Evolutionary conservation across 2,888 invertebrate genomes (phyloP).

Genomic region (Craniophora ligustri): DNA sequence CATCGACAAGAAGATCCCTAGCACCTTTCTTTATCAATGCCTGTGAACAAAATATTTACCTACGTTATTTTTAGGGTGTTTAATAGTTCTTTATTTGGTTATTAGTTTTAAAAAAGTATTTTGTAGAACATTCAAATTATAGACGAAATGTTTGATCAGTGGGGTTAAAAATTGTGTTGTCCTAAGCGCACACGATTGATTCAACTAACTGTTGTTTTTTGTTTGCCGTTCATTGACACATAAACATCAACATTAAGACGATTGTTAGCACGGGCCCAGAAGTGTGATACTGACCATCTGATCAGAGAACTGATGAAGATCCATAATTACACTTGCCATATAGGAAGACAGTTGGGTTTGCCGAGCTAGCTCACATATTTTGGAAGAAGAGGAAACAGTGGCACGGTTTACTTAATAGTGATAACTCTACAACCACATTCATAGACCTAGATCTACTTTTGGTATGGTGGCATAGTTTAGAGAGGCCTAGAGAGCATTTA

Average conservation of each 20-base stretch:
- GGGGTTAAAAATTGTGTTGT: conserved; percentile 2
- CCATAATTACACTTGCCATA: neutral
- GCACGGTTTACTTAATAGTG: neutral
- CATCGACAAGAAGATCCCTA: no score
- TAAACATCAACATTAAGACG: conserved; percentile 33
- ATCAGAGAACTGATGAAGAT: conserved; percentile 21
- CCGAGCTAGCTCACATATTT: neutral
- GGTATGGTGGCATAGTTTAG: neutral
- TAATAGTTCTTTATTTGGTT: no score
- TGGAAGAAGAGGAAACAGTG: neutral
- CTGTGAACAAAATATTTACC: no score
- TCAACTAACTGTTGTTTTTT: conserved; percentile 39
- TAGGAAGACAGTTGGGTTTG: neutral
- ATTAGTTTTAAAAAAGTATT: no score
- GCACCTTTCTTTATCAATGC: no score
- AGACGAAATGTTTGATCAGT: conserved; percentile 3
- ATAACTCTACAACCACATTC: neutral
- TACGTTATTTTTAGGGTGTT: no score
- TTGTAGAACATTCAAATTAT: no score
- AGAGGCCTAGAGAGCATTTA: neutral
- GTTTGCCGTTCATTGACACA: conserved; percentile 42
- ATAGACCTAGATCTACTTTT: neutral
- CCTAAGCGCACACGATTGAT: conserved; percentile 3
- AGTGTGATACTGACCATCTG: conserved; percentile 28
- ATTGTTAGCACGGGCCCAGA: conserved; percentile 31